phyloP scores from a whole-genome alignment of 2,888 invertebrate genomes.

The Euproctis similis region DNA sequence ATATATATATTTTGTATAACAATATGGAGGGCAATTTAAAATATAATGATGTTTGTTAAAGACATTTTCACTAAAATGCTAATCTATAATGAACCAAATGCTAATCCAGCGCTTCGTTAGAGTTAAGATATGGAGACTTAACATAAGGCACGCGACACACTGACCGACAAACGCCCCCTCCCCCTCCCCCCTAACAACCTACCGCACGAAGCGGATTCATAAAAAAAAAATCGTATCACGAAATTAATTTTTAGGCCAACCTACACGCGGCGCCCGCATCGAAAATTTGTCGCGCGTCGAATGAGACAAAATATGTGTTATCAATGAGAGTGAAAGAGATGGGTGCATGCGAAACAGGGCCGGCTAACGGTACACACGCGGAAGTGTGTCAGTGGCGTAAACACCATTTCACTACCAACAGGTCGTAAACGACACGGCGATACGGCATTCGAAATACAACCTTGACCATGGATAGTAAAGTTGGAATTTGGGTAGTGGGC shows the following conservation, averaged over 20 bases:
- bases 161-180: slow-evolving; percentile 45
- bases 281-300: slow-evolving; percentile 68
- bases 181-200: too few species aligned
- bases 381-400: slow-evolving; percentile 76
- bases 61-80: slow-evolving; percentile 3
- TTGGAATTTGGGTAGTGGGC: slow-evolving; percentile 32
- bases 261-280: slow-evolving; percentile 69
- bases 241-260: slow-evolving; percentile 69
- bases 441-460: slow-evolving; percentile 43
- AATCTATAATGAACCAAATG: slow-evolving; percentile 7
- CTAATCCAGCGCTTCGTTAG: slow-evolving; percentile 1
- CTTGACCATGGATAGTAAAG: slow-evolving; percentile 51
- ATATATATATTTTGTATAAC: too few species aligned
- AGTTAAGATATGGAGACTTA: slow-evolving; percentile 14
- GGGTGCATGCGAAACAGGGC: slow-evolving; percentile 57
- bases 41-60: not conserved
- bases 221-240: slow-evolving; percentile 62
- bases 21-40: not conserved
- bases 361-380: slow-evolving; percentile 70
- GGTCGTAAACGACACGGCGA: slow-evolving; percentile 45
- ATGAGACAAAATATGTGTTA: slow-evolving; percentile 44
- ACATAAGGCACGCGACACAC: slow-evolving; percentile 43
- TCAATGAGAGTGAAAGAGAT: slow-evolving; percentile 69
- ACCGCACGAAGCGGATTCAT: slow-evolving; percentile 35
- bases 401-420: slow-evolving; percentile 35